phyloP scores from a whole-genome alignment of 2,797 vertebrate species.

The Peromyscus melanophrys region DNA sequence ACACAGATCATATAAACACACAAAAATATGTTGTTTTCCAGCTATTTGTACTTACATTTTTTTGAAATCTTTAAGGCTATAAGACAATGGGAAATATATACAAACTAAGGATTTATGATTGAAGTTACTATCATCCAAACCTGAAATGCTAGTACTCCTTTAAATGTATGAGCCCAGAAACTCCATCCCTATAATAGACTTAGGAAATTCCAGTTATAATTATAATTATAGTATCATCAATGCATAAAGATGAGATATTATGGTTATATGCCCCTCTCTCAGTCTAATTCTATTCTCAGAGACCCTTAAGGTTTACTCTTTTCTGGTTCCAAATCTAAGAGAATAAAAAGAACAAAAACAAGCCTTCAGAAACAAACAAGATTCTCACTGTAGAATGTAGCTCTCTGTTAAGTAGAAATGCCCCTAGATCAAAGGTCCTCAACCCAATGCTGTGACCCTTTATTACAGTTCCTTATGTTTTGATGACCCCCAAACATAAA shows the following conservation, averaged over 20 bases:
- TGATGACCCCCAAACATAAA: not conserved
- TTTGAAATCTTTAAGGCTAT: slow-evolving; percentile 8
- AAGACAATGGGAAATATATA: not conserved
- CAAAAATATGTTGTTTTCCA: slow-evolving; percentile 62
- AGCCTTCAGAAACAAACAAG: not conserved
- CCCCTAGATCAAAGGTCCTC: not conserved
- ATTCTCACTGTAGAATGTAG: not conserved
- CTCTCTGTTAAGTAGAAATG: not conserved
- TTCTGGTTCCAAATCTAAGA: slow-evolving; percentile 20
- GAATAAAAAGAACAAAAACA: not conserved
- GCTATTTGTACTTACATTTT: slow-evolving; percentile 39
- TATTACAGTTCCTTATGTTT: not conserved
- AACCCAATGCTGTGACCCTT: not conserved
- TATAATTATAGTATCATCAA: not conserved
- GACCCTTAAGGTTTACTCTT: slow-evolving; percentile 8
- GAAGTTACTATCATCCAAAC: slow-evolving; percentile 8
- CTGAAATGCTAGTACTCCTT: slow-evolving; percentile 16
- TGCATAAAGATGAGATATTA: slow-evolving; percentile 4
- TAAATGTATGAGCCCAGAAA: slow-evolving; percentile 7
- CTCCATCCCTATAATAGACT: slow-evolving; percentile 13
- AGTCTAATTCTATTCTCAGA: slow-evolving; percentile 10
- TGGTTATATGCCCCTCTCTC: not conserved
- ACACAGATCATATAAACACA: slow-evolving; percentile 45
- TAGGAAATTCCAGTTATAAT: not conserved
- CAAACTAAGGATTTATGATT: slow-evolving; percentile 37